Evolutionary conservation across 2,888 invertebrate species (phyloP).

Genomic region (Busseola fusca): DNA sequence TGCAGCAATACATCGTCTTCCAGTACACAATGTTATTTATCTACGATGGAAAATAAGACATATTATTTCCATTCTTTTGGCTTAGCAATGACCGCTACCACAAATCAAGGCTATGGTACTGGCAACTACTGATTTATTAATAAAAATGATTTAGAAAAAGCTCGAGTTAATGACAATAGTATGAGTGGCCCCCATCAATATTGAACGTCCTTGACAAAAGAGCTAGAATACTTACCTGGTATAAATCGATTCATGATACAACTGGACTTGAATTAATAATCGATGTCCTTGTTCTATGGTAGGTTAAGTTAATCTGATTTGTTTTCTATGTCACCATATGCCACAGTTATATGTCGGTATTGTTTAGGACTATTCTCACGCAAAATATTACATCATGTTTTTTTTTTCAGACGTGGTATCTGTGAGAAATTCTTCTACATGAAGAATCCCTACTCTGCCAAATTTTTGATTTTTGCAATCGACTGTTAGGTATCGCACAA

Average conservation of each 20-base stretch:
- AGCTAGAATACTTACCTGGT: constrained; percentile 32
- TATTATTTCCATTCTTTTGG: background rate
- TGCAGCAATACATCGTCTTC: background rate
- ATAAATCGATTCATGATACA: constrained; percentile 55
- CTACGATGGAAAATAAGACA: background rate
- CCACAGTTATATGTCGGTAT: background rate
- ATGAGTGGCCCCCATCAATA: constrained; percentile 34
- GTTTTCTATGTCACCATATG: constrained; percentile 20
- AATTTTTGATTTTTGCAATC: background rate
- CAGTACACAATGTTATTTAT: background rate
- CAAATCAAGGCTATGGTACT: background rate
- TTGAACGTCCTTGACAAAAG: constrained; percentile 54
- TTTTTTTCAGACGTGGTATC: background rate
- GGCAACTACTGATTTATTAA: constrained; percentile 34
- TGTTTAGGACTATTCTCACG: background rate
- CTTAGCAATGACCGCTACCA: background rate
- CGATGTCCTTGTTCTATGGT: constrained; percentile 10
- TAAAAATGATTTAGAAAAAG: constrained; percentile 32
- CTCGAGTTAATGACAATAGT: constrained; percentile 29
- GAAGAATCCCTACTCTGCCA: background rate
- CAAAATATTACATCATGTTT: background rate
- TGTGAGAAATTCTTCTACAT: too few relatives aligned
- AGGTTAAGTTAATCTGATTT: background rate
- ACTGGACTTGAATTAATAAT: constrained; percentile 59
- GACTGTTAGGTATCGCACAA: too few relatives aligned